These are phyloP conservation scores for Polymixis flavicincta DNA, from an alignment of 2,888 invertebrate species.

Conservation along the genomic window DNA sequence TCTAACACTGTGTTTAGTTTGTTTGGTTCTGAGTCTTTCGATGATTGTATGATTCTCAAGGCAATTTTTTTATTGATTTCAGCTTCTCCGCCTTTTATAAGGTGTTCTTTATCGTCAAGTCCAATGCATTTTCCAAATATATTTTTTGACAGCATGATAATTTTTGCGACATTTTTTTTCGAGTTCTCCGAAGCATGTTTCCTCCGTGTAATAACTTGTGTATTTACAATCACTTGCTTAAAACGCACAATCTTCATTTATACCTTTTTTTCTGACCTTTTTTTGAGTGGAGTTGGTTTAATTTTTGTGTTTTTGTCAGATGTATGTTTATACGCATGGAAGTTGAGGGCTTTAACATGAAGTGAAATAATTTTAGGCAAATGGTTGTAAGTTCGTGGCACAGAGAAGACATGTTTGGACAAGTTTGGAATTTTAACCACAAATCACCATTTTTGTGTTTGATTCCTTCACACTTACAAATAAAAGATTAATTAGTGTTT, in stretches of 20 bases:
- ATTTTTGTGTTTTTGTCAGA: conserved; percentile 73
- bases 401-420: conserved; percentile 78
- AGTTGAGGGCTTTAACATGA: conserved; percentile 54
- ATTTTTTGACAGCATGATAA: conserved; percentile 75
- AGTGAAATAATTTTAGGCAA: conserved; percentile 63
- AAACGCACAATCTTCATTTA: conserved; percentile 69
- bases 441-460: conserved; percentile 49
- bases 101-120: conserved; percentile 62
- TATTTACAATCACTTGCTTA: conserved; percentile 83
- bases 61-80: conserved; percentile 71
- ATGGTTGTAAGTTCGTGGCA: conserved; percentile 72
- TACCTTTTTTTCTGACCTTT: conserved; percentile 57
- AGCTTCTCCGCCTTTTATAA: conserved; percentile 74
- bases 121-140: conserved; percentile 63
- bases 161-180: conserved; percentile 63
- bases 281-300: conserved; percentile 73
- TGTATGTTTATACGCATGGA: conserved; percentile 73
- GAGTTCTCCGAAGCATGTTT: conserved; percentile 82
- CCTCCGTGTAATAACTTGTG: conserved; percentile 77
- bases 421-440: conserved; percentile 49
- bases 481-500: conserved; percentile 27
- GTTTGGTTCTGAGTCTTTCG: conserved; percentile 28
- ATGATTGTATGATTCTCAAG: conserved; percentile 74
- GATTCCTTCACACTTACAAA: conserved; percentile 41
- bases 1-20: conserved; percentile 9